A percentile compares a stretch with the other conserved stretches of the same genome.
Evolutionary conservation across 1,140 invertebrate genomes (phyloP).

Genomic region (Macrosteles quadrilineatus): DNA sequence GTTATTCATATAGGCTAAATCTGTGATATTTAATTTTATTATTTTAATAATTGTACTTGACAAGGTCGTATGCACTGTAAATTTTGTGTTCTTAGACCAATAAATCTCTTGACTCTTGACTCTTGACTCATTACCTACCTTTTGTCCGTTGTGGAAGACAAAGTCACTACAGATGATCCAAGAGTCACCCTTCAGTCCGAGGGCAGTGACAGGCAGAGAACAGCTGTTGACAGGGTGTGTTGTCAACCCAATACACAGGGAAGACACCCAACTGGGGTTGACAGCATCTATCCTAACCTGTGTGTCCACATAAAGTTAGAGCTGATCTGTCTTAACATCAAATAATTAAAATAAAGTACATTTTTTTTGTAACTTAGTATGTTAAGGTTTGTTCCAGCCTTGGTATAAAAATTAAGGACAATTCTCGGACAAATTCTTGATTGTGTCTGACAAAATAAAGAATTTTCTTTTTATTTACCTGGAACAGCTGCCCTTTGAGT

Average conservation of each 20-base stretch:
- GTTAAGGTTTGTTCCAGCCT: no score
- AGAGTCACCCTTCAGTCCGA: slow-evolving; percentile 71
- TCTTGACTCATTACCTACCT: no score
- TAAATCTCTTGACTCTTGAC: no score
- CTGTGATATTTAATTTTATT: no score
- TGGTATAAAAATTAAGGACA: no score
- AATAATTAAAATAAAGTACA: not conserved
- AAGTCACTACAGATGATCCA: slow-evolving; percentile 77
- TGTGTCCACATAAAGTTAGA: no score
- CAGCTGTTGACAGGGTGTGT: slow-evolving; percentile 65
- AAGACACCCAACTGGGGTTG: slow-evolving; percentile 77
- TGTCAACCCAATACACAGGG: slow-evolving; percentile 72
- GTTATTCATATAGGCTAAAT: no score
- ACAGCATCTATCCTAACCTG: slow-evolving; percentile 73
- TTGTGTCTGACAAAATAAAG: no score
- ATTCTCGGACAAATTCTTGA: no score
- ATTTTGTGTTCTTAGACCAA: no score
- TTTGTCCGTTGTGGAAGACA: slow-evolving; percentile 76
- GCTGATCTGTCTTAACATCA: slow-evolving; percentile 5
- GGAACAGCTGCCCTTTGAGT: slow-evolving; percentile 61
- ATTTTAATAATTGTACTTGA: no score
- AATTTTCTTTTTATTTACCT: slow-evolving; percentile 44
- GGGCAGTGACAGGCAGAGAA: slow-evolving; percentile 67
- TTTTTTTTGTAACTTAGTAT: not conserved
- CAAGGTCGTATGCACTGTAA: no score